Base-by-base conservation (phyloP, 2,888 invertebrate species). In the Gasteruption jaculator region DNA sequence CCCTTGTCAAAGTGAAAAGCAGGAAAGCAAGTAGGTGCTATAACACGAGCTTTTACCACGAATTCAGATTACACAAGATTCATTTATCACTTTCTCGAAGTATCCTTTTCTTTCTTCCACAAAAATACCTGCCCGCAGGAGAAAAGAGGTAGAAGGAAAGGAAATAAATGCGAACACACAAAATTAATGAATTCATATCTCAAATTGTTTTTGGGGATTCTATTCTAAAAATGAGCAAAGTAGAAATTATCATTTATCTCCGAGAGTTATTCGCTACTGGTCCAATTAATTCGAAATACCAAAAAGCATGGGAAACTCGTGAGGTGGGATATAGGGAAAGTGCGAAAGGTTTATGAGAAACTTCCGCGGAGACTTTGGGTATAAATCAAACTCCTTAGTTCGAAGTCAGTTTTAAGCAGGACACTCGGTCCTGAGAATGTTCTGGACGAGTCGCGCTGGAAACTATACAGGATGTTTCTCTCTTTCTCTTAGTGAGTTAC, bases 231-330 rank as follows among this genome's bases (percentile, higher is more conserved):
- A n/a, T n/a, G n/a, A n/a, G 15, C 16, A 15, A n/a, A 26, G 11
- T 14, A 33, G 45, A 41, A 49, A 46, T 41, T 34, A 47, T 48
- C n/a, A n/a, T n/a, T n/a, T n/a, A n/a, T n/a, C n/a, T 41, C 42
- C 41, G 43, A 22, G 19, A 37, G 41, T n/a, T n/a, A n/a, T n/a
- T n/a, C n/a, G n/a, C n/a, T n/a, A n/a, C n/a, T n/a, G n/a, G n/a
- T n/a, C n/a, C n/a, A n/a, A n/a, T n/a, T n/a, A n/a, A n/a, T n/a
- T n/a, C n/a, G 38, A 53, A 54, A 56, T 58, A 56, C 61, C 61
- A 61, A 61, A 61, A 61, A 61, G 56, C 56, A 41, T 43, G 48
- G 52, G 52, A 54, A 58, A 56, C 57, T 58, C 57, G 46, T 50
- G 51, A 40, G 41, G 25, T 34, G 36, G 35, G 24, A 19, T 26